These are phyloP conservation scores for Thysanoteuthis rhombus DNA, from an alignment of 2,888 invertebrate species.

Conservation along the genomic window DNA sequence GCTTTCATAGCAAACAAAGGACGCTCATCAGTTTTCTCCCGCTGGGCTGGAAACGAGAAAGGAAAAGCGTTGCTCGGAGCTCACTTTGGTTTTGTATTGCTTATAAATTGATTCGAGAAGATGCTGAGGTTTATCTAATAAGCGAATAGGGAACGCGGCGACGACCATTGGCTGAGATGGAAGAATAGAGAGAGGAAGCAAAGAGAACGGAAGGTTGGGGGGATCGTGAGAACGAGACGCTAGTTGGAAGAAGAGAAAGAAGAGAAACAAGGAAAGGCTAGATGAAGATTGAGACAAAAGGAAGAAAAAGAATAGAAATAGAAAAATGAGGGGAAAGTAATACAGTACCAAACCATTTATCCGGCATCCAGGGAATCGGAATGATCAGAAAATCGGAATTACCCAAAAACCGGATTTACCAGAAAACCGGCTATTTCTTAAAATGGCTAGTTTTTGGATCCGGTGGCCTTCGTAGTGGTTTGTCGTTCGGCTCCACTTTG, in stretches of 20 bases:
- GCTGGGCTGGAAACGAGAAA: neutral
- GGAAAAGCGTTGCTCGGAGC: neutral
- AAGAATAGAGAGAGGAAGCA: neutral
- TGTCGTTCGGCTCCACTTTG: no score
- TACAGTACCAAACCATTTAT: no score
- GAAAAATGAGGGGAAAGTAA: no score
- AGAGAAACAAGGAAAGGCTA: neutral
- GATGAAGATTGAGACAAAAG: no score
- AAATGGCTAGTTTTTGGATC: no score
- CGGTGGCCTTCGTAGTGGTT: no score
- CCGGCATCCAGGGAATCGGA: no score
- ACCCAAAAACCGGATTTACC: no score
- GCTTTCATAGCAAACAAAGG: neutral
- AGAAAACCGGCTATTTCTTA: no score
- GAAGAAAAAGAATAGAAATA: neutral
- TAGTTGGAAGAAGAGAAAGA: neutral
- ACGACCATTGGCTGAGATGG: neutral
- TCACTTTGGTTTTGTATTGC: neutral
- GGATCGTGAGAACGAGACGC: neutral
- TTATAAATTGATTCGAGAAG: neutral
- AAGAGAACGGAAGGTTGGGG: neutral
- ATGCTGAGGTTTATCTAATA: neutral
- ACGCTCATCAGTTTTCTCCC: neutral
- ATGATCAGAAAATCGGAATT: no score
- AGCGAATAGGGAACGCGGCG: neutral